phyloP scores from a whole-genome alignment of 2,797 vertebrate species.

The Anabacerthia variegaticeps region DNA sequence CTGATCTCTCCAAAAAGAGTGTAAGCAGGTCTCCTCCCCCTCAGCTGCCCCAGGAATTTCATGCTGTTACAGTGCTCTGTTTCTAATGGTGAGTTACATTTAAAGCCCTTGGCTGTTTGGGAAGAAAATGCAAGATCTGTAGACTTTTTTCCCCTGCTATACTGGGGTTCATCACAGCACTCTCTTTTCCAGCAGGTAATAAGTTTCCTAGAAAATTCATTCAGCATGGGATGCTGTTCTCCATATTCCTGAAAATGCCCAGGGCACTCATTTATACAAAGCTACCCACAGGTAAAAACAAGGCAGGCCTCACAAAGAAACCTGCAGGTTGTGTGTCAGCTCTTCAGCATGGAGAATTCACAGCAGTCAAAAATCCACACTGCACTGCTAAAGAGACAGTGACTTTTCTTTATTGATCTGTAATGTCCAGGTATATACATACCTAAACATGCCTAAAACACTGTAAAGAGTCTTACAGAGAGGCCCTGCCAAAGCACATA shows the following conservation, averaged over 20 bases:
- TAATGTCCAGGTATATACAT: neutral
- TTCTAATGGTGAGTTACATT: neutral
- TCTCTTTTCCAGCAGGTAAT: neutral
- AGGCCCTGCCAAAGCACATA: neutral
- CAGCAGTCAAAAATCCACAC: neutral
- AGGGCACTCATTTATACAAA: neutral
- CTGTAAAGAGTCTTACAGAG: neutral
- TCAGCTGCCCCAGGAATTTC: neutral
- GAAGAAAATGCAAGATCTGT: neutral
- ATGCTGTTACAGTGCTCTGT: neutral
- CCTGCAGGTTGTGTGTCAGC: neutral
- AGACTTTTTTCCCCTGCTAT: neutral
- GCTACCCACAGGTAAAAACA: neutral
- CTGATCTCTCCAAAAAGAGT: neutral
- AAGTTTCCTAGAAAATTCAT: neutral
- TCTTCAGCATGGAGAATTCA: neutral
- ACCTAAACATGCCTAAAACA: neutral
- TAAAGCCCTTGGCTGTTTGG: neutral
- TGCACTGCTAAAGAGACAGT: neutral
- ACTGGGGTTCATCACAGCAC: neutral
- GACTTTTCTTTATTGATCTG: neutral
- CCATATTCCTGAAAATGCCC: neutral
- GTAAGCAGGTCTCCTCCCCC: neutral
- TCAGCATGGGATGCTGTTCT: neutral
- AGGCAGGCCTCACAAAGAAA: neutral